Conservation (phyloP, 2,113 vertebrate species). For the Hippocampus abdominalis region DNA sequence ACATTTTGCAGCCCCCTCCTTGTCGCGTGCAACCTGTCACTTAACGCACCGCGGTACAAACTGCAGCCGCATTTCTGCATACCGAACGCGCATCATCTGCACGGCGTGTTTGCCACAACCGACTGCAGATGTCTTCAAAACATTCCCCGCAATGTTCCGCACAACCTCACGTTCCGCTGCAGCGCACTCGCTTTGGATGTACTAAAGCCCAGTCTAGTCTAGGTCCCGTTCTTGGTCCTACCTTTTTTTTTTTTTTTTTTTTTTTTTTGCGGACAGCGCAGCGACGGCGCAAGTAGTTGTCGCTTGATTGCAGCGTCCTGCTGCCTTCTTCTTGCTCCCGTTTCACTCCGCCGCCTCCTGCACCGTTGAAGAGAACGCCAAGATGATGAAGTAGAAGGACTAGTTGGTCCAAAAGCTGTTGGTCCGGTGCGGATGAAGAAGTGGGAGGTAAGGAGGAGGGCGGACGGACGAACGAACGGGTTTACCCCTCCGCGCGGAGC, state of each 20-base stretch:
- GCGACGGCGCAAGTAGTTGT: neutral
- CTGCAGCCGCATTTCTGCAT: neutral
- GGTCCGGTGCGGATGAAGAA: conserved; percentile 22
- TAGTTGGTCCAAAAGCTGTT: neutral
- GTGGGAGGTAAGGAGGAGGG: neutral
- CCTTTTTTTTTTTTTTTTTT: neutral
- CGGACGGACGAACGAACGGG: conserved; percentile 9
- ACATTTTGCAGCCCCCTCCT: conserved; percentile 1
- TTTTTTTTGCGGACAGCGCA: neutral
- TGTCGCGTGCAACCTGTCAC: neutral
- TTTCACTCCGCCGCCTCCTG: neutral
- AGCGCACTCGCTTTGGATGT: neutral
- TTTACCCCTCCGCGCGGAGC: conserved; percentile 30
- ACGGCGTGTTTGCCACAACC: conserved; percentile 10
- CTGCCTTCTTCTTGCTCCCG: neutral
- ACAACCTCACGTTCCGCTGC: neutral
- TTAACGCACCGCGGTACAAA: conserved; percentile 3
- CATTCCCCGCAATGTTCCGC: neutral
- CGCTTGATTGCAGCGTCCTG: neutral
- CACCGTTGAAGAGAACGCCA: neutral
- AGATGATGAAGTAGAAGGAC: neutral
- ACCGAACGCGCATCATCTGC: neutral
- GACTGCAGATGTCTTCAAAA: conserved; percentile 1
- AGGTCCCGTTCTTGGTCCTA: neutral
- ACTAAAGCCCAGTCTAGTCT: neutral